Evolutionary conservation across 2,797 vertebrate genomes (phyloP).

Genomic region (Hemibagrus guttatus): DNA sequence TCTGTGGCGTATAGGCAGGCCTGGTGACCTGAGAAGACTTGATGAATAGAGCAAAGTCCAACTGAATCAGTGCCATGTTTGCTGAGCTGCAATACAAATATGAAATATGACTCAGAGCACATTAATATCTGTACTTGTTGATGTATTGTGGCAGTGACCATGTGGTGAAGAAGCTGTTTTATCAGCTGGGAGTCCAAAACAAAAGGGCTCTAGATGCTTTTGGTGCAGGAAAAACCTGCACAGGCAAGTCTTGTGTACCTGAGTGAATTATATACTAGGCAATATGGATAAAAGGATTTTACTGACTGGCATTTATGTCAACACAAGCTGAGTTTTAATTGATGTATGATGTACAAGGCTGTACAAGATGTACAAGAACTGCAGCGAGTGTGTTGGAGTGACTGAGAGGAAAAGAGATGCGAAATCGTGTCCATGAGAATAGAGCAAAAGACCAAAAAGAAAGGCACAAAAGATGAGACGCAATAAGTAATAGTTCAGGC

Average conservation of each 20-base stretch:
- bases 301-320: constrained; percentile 70
- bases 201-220: constrained; percentile 40
- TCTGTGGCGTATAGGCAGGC: neutral
- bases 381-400: constrained; percentile 32
- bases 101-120: constrained; percentile 34
- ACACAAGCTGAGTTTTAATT: constrained; percentile 66
- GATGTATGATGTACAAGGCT: constrained; percentile 64
- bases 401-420: constrained; percentile 2
- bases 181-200: constrained; percentile 43
- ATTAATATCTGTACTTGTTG: constrained; percentile 32
- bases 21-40: constrained; percentile 15
- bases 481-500: constrained; percentile 35
- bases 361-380: constrained; percentile 26
- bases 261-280: constrained; percentile 16
- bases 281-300: constrained; percentile 59
- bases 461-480: constrained; percentile 19
- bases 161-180: constrained; percentile 32
- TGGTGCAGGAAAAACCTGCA: constrained; percentile 36
- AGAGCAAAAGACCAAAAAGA: constrained; percentile 38
- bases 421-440: constrained; percentile 18
- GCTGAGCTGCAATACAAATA: constrained; percentile 15
- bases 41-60: constrained; percentile 7
- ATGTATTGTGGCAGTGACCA: constrained; percentile 19
- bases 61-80: constrained; percentile 46
- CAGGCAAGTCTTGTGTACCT: constrained; percentile 40